A percentile compares a stretch with the other conserved stretches of the same genome.
Evolutionary conservation across 2,113 vertebrate species (phyloP).

Genomic region (Todiramphus chloris): DNA sequence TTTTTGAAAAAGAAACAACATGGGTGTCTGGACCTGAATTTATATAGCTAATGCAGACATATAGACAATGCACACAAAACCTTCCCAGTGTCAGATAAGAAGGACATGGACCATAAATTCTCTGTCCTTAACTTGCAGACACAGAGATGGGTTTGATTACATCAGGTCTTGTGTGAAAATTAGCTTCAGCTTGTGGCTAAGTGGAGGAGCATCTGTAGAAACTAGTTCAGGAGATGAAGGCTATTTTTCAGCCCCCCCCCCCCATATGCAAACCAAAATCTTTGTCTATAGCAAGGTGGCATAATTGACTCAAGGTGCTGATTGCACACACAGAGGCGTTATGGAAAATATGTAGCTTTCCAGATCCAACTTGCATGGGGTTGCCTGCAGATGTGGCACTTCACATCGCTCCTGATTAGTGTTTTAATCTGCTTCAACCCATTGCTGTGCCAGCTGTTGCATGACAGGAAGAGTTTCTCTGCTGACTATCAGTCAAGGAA

Average conservation of each 20-base stretch:
- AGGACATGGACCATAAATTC: constrained; percentile 48
- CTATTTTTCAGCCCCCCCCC: constrained; percentile 43
- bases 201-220: constrained; percentile 2
- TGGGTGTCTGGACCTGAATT: constrained; percentile 19
- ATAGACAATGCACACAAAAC: neutral
- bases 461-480: neutral
- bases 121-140: constrained; percentile 28
- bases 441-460: neutral
- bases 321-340: neutral
- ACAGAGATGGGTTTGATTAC: constrained; percentile 80
- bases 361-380: neutral
- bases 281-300: neutral
- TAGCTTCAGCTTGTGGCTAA: constrained; percentile 72
- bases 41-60: neutral
- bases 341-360: neutral
- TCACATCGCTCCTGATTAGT: neutral
- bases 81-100: constrained; percentile 34
- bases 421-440: neutral
- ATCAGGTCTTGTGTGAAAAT: constrained; percentile 74
- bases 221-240: constrained; percentile 13
- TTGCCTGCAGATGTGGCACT: neutral
- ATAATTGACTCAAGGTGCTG: neutral
- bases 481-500: neutral
- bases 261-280: neutral
- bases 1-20: neutral